Evolutionary conservation across 30 jellyfish, hydroid and myxozoan species (phyloP), one percentile per base, ranked within the genome.

Genomic region (Sanderia malayensis): DNA sequence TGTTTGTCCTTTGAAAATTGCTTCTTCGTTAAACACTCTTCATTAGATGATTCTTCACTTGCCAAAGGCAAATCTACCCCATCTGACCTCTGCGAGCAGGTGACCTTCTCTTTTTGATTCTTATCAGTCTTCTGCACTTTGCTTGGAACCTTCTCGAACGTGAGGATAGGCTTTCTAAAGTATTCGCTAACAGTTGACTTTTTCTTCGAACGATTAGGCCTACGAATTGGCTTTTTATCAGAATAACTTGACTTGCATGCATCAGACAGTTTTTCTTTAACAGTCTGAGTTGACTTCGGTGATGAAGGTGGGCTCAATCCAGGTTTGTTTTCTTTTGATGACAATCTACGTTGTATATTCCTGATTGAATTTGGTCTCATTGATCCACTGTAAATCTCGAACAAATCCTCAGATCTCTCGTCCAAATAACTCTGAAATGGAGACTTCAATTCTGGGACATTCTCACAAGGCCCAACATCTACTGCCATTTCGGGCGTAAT

Each of bases 311-410:
- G 6, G 3, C 4, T 2, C 8, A 2, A 2, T 4, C 8, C 6
- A 4, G 8, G 4, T 18, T 9, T 49, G 27, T 19, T 49, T 19
- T 49, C 27, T 49, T 49, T 19, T 49, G 27, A 11, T 2, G 27
- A 49, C 24, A 4, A 11, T 49, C 6, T 11, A 19, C 24, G 18
- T 9, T 49, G 8, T 15, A 41, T 6, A 49, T 49, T 19, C 64
- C 64, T 49, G 64, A 49, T 49, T 37, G 52, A 37, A 37, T 37
- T 37, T 4, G 52, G 52, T 13, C 52, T 37, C 52, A 37, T 37
- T 4, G 52, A 37, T 37, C 13, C 13, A 37, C 24, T 49, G n/a
- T n/a, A n/a, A 2, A 19, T 49, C 2, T 19, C 64, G 64, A 49
- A 49, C 2, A 19, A 7, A 7, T 49, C 64, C 24, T 19, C 25